These are phyloP conservation scores for Austrofundulus limnaeus DNA, from an alignment of 2,113 vertebrate genomes.

Conservation along the genomic window DNA sequence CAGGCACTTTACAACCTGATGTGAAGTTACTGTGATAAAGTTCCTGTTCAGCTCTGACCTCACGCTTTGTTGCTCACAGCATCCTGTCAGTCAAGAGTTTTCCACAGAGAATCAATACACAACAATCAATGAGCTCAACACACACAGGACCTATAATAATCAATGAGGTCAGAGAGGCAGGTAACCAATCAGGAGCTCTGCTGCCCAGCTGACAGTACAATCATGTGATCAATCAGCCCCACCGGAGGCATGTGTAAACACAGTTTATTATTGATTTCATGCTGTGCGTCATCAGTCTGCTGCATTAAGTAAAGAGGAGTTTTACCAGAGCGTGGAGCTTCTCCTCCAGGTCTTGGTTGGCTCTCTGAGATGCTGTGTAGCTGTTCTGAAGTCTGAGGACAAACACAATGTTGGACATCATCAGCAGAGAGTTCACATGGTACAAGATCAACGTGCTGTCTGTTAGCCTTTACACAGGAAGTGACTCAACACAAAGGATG, in stretches of 20 bases:
- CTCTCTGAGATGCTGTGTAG: conserved; percentile 94
- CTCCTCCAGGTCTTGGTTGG: conserved; percentile 98
- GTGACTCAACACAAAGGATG: background rate
- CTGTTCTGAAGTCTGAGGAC: conserved; percentile 93
- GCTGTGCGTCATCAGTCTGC: background rate
- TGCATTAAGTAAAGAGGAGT: background rate
- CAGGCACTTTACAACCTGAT: too few species aligned
- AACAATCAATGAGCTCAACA: conserved; percentile 13
- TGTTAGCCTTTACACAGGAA: background rate
- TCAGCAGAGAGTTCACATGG: background rate
- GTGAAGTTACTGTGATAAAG: background rate
- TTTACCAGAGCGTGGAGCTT: conserved; percentile 94
- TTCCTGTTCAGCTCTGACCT: conserved; percentile 2
- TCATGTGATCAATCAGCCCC: background rate
- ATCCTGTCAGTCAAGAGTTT: conserved; percentile 13
- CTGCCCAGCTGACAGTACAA: background rate
- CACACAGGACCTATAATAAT: background rate
- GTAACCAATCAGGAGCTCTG: conserved; percentile 13
- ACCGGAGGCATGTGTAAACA: background rate
- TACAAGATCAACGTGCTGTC: background rate
- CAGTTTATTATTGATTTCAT: background rate
- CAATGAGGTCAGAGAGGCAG: background rate
- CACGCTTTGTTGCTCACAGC: background rate
- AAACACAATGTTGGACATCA: background rate
- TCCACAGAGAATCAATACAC: conserved; percentile 25